Base-by-base conservation (phyloP, 2,113 vertebrate genomes). In the Buteo buteo region DNA sequence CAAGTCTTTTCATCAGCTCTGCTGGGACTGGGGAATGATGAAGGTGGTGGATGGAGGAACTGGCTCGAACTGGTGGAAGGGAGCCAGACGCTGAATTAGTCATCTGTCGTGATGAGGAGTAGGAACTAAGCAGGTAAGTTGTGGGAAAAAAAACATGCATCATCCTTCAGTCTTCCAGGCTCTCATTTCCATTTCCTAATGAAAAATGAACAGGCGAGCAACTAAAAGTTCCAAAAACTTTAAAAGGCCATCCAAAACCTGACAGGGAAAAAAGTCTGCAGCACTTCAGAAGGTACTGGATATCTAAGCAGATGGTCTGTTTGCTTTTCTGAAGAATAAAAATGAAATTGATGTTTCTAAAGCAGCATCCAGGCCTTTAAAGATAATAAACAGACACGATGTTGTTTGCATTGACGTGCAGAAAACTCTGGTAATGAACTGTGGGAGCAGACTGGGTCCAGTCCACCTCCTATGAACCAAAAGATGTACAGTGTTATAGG, bases 291-390 rank as follows among this genome's bases (percentile, higher is more conserved):
- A 93, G 94, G 62, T 62, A 22, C 25, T 20, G 66, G 45, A 65
- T 93, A 42, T 82, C 62, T 81, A 85, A 97, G 42, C 96, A 97
- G 95, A 97, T 97, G 96, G 96, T 57, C 70, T 65, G 8, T 42
- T 96, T 71, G 58, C 66, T 94, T 96, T 93, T 52, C 83, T 34
- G 50, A 65, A 57, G 86, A 82, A 89, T 36, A 77, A 86, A 92
- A 96, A 93, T 83, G 69, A 96, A 96, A 94, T 50, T 91, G 78
- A 91, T 92, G 82, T 31, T 93, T 93, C 74, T 49, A 45, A 95
- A 96, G 86, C 54, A 4, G 47, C 83, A 92, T 69, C 73, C 90
- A 92, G 80, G 65, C 66, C 86, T 97, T 93, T 92, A 88, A 91
- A 96, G 86, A 82, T 76, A 97, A 94, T 84, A 86, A 93, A 79